Percentiles rank a stretch among this genome's conserved stretches.
phyloP scores from a whole-genome alignment of 53 echinoderm and acorn worm species.

The Hippasteria phrygiana region DNA sequence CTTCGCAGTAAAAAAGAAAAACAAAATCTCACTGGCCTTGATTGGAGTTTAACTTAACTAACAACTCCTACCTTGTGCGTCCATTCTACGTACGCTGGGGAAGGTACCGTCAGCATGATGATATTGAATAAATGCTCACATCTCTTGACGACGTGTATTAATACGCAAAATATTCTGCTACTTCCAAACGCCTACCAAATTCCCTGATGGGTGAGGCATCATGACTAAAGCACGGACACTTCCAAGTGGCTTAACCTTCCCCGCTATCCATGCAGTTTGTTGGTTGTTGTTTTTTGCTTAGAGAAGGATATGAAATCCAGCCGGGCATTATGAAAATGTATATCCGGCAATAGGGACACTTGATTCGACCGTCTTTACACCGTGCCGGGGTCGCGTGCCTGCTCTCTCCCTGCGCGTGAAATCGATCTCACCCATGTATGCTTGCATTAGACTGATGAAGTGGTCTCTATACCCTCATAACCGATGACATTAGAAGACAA shows the following conservation, averaged over 20 bases:
- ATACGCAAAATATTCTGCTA: no score
- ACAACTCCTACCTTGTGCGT: slow-evolving; percentile 42
- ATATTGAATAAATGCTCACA: neutral
- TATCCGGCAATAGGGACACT: slow-evolving; percentile 28
- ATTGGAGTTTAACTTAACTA: no score
- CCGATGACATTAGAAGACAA: slow-evolving; percentile 39
- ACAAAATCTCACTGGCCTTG: no score
- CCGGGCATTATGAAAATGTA: slow-evolving; percentile 55
- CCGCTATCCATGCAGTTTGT: neutral
- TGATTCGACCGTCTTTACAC: slow-evolving; percentile 3
- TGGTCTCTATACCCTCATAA: slow-evolving; percentile 31
- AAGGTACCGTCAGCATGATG: slow-evolving; percentile 40
- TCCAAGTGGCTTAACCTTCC: neutral
- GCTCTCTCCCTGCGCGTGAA: slow-evolving; percentile 9
- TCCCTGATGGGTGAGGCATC: neutral
- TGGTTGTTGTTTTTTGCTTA: neutral
- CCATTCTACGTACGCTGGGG: slow-evolving; percentile 21
- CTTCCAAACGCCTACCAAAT: neutral
- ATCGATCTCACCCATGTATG: slow-evolving; percentile 40
- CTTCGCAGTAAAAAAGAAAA: no score
- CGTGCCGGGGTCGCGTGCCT: slow-evolving; percentile 39
- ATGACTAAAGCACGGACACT: neutral
- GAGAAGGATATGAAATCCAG: slow-evolving; percentile 27
- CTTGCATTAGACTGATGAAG: slow-evolving; percentile 49
- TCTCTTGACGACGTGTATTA: neutral